Evolutionary conservation across 2,888 invertebrate species (phyloP), one percentile per base, ranked within the genome.

Genomic region (Craniophora ligustri): DNA sequence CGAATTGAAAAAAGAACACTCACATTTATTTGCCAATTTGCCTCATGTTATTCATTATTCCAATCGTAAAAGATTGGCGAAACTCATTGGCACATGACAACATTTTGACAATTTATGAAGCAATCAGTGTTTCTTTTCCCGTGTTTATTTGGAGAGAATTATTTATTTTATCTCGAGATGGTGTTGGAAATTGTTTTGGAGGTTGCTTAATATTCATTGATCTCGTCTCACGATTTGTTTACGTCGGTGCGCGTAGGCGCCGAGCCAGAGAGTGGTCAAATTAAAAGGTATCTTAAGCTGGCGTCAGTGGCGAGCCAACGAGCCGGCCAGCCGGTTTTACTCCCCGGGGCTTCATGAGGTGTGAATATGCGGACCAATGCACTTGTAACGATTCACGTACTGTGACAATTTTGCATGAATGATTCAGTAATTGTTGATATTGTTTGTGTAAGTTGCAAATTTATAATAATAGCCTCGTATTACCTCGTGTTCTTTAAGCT

Each of bases 131-230:
- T 86, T 84, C 84, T 87, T 85, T 86, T 81, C 75, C 79, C 75
- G 74, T 81, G 80, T 89, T 88, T 89, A 88, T 90, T 87, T 82
- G 78, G 78, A 81, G 82, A 78, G 80, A 79, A 86, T 88, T 88
- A 88, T 89, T 89, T 87, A 86, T 87, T 87, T 87, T 85, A 84
- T 87, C 82, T 85, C 75, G 69, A 78, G 79, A 85, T 79, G 84
- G 85, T 79, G 82, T 75, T 86, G 85, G 84, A 86, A 87, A 90
- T 89, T 88, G 84, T 91, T 89, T 87, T 69, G 83, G 78, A 81
- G 86, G 85, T 87, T 85, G 82, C 83, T 92, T 89, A 89, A 89
- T 91, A 92, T 92, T 90, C 90, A 91, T 92, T 86, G 90, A 87
- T 88, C 84, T 85, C 86, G 77, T 84, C 84, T 87, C 80, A 85